Evolutionary conservation across 2,888 invertebrate species (phyloP), one percentile per base, ranked within the genome.

Genomic region (Masnerella sp.): DNA sequence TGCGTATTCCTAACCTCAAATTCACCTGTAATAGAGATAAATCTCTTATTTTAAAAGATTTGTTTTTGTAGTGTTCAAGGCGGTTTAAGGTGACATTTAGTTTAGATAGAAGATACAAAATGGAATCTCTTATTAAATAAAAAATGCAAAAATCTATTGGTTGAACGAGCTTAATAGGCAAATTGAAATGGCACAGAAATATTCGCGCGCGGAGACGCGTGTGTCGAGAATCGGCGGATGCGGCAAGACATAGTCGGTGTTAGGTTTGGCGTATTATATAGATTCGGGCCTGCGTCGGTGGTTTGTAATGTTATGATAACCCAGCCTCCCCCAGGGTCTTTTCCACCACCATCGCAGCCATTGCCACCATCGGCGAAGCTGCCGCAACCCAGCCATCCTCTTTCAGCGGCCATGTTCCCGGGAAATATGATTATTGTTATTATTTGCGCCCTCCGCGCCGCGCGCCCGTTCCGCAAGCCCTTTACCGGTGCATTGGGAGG

Each of bases 251-350:
- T 83, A 83, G 82, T 79, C 79, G 78, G 78, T 79, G 80, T 79
- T 75, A 75, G 75, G 75, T 73, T 69, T 76, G 74, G 75, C 68
- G 77, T 77, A 79, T 83, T 82, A 81, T 83, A 83, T 82, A 83
- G 82, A 82, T 84, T 83, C 83, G 82, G 83, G 81, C 83, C 83
- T 85, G 84, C 79, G 78, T 80, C 83, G 80, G 85, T 83, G 86
- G 87, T 86, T 87, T 86, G 86, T 86, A 87, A 87, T 86, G 86
- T 86, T 87, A 86, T 86, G 85, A 86, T 86, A 87, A 86, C 87
- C 84, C 83, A 81, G 82, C 81, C 82, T 77, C 75, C 52, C 77
- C 77, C 52, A 76, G 71, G n/a, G 67, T 56, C 75, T 77, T 77
- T 75, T 71, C 79, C 74, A 68, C 47, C 74, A 67, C 74, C 71